Conservation (phyloP, 2,888 invertebrate genomes). For the Malacosoma neustria region DNA sequence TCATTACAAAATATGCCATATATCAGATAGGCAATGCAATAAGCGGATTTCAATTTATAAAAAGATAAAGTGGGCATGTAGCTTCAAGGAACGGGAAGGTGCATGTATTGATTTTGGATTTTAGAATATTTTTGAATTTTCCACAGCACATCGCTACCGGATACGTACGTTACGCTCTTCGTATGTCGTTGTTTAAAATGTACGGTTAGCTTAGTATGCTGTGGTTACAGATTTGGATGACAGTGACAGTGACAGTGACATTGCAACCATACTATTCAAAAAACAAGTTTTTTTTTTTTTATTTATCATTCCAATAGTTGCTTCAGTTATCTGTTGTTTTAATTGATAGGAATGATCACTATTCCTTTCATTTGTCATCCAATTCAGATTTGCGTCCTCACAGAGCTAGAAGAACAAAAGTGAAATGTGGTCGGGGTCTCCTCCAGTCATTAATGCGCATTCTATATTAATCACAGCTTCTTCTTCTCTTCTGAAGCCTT, state of each 20-base stretch:
- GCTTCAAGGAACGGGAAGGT: conserved; percentile 1
- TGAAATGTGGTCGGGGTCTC: conserved; percentile 20
- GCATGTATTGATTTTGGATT: conserved; percentile 5
- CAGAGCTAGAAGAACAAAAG: conserved; percentile 16
- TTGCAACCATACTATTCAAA: no score
- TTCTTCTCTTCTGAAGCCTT: conserved; percentile 36
- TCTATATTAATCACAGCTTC: conserved; percentile 37
- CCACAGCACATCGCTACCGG: conserved; percentile 56
- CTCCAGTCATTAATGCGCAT: conserved; percentile 54
- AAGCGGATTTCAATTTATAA: no score
- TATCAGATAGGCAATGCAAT: no score
- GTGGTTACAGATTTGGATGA: neutral
- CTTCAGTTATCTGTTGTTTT: no score
- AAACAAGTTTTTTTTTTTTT: no score
- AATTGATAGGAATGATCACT: no score
- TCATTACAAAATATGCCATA: no score
- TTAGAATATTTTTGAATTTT: conserved; percentile 26
- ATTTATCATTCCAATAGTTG: no score
- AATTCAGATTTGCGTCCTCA: no score
- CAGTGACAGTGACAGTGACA: no score
- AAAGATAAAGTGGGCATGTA: no score
- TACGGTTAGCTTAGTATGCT: conserved; percentile 26
- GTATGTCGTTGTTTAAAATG: conserved; percentile 35
- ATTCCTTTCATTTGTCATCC: no score
- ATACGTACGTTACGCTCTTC: conserved; percentile 25